These are phyloP conservation scores for Oriolus oriolus DNA, from an alignment of 2,113 vertebrate species.

Conservation along the genomic window DNA sequence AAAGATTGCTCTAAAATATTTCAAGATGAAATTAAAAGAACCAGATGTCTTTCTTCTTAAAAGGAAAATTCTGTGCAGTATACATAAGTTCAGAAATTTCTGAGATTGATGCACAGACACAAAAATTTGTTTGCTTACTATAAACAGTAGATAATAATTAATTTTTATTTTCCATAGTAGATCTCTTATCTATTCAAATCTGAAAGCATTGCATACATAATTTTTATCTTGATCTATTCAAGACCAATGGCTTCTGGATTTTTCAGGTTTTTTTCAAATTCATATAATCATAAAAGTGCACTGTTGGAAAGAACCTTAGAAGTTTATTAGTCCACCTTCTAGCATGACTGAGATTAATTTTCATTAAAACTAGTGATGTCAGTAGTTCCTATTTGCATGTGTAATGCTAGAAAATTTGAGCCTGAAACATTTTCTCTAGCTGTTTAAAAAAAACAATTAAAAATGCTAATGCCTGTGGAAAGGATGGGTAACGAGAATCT, in stretches of 20 bases:
- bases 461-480: background rate
- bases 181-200: background rate
- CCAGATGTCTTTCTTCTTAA: background rate
- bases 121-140: background rate
- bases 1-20: background rate
- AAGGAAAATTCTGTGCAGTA: background rate
- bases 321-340: background rate
- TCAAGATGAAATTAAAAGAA: background rate
- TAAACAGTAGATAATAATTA: background rate
- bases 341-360: background rate
- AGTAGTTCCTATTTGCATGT: background rate
- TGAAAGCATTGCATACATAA: background rate
- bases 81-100: background rate
- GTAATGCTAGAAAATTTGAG: background rate
- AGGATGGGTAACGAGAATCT: background rate
- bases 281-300: background rate
- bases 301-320: background rate
- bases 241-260: background rate
- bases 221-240: background rate
- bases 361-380: background rate
- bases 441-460: background rate
- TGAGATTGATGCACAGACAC: background rate
- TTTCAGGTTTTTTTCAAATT: background rate
- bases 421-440: background rate
- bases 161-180: background rate